A percentile compares a stretch with the other conserved stretches of the same genome.
phyloP scores from a whole-genome alignment of 2,797 vertebrate genomes.

The Sylvia borin region DNA sequence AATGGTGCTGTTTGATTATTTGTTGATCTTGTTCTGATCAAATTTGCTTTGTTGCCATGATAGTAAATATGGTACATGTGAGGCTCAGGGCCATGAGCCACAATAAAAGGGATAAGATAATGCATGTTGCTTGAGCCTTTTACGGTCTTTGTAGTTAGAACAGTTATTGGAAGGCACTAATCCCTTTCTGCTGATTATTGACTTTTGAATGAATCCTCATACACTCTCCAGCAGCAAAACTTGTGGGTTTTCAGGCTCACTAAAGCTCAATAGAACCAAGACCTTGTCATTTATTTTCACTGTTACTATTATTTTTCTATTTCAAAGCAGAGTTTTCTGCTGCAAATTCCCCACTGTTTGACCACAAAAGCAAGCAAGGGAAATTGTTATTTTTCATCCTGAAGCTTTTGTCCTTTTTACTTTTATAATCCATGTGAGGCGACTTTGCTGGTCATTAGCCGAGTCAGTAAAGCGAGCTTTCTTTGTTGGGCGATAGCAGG shows the following conservation, averaged over 20 bases:
- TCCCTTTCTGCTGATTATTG: slow-evolving; percentile 18
- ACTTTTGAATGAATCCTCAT: neutral
- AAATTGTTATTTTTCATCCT: slow-evolving; percentile 47
- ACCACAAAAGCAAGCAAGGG: slow-evolving; percentile 42
- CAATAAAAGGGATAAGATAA: slow-evolving; percentile 1
- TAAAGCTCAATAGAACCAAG: slow-evolving; percentile 34
- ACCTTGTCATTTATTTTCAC: slow-evolving; percentile 33
- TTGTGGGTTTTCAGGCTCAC: slow-evolving; percentile 38
- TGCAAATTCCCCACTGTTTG: slow-evolving; percentile 31
- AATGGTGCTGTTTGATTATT: neutral
- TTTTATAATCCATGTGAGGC: slow-evolving; percentile 24
- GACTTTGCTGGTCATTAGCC: slow-evolving; percentile 1
- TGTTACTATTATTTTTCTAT: slow-evolving; percentile 41
- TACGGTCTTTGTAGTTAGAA: neutral
- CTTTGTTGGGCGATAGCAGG: slow-evolving; percentile 25
- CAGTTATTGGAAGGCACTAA: slow-evolving; percentile 43
- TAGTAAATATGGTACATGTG: neutral
- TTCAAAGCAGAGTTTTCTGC: slow-evolving; percentile 56
- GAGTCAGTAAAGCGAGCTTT: slow-evolving; percentile 10
- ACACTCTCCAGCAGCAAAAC: neutral
- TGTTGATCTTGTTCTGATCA: neutral
- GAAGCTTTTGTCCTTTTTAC: slow-evolving; percentile 60
- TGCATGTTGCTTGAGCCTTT: slow-evolving; percentile 22
- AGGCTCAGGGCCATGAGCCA: neutral
- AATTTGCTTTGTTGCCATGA: neutral